Evolutionary conservation across 1,140 invertebrate genomes (phyloP), one percentile per base, ranked within the genome.

Genomic region (Penaeus indicus): DNA sequence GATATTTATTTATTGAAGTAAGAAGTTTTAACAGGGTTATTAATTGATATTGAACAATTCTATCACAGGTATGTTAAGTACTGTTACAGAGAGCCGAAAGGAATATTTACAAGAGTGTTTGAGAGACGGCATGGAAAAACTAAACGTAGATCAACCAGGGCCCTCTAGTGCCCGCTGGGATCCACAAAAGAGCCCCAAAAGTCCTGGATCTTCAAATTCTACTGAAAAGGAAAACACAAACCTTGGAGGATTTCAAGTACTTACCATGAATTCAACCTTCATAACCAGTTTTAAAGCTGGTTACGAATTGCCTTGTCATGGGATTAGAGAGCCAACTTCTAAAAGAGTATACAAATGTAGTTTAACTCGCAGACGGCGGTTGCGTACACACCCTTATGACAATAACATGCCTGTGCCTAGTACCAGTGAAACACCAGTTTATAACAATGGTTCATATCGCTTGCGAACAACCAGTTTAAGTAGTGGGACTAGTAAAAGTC

Each of bases 211-310:
- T 10, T 77, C 80, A 18, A 42, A 78, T 13, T 27, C 72, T n/a
- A 61, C 60, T 21, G 87, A 88, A 42, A 88, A 88, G n/a, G 87
- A 88, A 60, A 88, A 88, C 62, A 84, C 87, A 11, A 88, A 84
- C 25, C 64, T 88, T 47, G 87, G 81, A 60, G 87, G 87, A 32
- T 88, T 88, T 32, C 87, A 88, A 69, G 75, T 88, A 22, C 69
- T 88, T 10, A 88, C 69, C 18, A 88, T 88, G 87, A 88, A 88
- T 61, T 88, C 87, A 18, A 77, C 87, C 38, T 88, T 88, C 61
- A 88, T 88, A 67, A 88, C 87, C 13, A 88, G 87, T 75, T 88
- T 88, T n/a, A 88, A 60, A 19, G 87, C 87, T 47, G 87, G 87
- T 27, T 88, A 88, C 63, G 87, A 88, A 32, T 75, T 88, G 18